These are phyloP conservation scores for Drosophila melanogaster DNA, from an alignment of 1,140 invertebrate genomes.

Conservation along the genomic window Release_6_plus_ISO1_MT NT_033777.3:9084501-9085000, in stretches of 20 bases:
- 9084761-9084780: slow-evolving; percentile 22
- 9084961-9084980: slow-evolving; percentile 45
- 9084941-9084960: slow-evolving; percentile 54
- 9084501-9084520: neutral
- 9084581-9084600: slow-evolving; percentile 4
- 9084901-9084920: slow-evolving; percentile 74
- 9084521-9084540: slow-evolving; percentile 41
- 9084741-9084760: slow-evolving; percentile 66
- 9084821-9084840: slow-evolving; percentile 22
- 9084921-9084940: slow-evolving; percentile 49
- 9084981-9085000: neutral
- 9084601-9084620: slow-evolving; percentile 26
- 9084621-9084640: slow-evolving; percentile 47
- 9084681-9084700: slow-evolving; percentile 43
- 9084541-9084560: slow-evolving; percentile 29
- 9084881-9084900: slow-evolving; percentile 38
- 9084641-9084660: neutral
- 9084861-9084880: slow-evolving; percentile 5
- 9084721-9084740: slow-evolving; percentile 79
- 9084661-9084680: neutral
- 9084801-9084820: slow-evolving; percentile 51
- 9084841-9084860: neutral
- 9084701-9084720: slow-evolving; percentile 66
- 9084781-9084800: slow-evolving; percentile 79
- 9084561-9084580: slow-evolving; percentile 31